Evolutionary conservation across 2,113 vertebrate species (phyloP), one percentile per base, ranked within the genome.

Genomic region (Otis tarda): DNA sequence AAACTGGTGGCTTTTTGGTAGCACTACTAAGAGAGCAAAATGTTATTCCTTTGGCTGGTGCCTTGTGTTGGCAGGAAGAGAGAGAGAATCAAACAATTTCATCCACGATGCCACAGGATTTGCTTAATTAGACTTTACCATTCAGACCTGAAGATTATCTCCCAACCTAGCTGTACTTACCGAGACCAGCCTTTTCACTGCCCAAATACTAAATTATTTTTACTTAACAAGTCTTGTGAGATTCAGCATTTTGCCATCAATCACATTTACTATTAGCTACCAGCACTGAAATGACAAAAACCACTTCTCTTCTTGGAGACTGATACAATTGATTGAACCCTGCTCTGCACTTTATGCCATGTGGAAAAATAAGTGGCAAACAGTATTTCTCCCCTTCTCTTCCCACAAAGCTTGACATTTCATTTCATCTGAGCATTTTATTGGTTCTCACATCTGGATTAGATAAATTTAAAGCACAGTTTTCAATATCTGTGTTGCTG

Each of bases 381-480:
- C 14, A 80, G 61, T 49, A 93, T 91, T 97, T 77, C 53, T 80
- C 55, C 61, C 35, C 35, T 86, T 67, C 50, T 70, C 70, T 90
- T 85, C 23, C 12, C 76, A 85, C 83, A 80, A 69, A 95, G 91
- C 52, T 91, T 87, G 86, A 96, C 89, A 93, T 95, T 96, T 95
- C 79, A 82, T 97, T 97, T 96, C 94, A 96, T 83, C 71, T 61
- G 57, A 90, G 76, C 79, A 1, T 88, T 97, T 97, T 90, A 97
- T 88, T 97, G 88, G 94, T 56, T 96, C 49, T 84, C 97, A 97
- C 97, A 98, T 98, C 97, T 98, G 97, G 97, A 97, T 95, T 96
- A 87, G 60, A 98, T 98, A 97, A 96, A 96, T 97, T 96, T 94
- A 92, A 97, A 96, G 96, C 92, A 90, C 50, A 63, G 87, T 90